Evolutionary conservation across 2,797 vertebrate genomes (phyloP).

Genomic region (Acanthurus tractus): DNA sequence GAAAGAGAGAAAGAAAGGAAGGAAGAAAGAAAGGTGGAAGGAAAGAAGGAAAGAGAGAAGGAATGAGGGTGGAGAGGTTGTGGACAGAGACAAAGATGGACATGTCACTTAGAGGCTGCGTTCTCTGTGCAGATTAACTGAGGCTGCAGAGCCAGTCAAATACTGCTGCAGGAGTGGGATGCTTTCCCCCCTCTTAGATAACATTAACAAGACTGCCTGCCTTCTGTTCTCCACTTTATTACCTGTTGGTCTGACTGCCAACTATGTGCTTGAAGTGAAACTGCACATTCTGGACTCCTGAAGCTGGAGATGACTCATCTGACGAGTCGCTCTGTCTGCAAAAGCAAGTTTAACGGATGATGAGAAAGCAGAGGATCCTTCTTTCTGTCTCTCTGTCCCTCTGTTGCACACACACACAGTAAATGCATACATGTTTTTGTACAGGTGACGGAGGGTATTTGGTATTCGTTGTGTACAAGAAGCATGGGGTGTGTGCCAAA

Average conservation of each 20-base stretch:
- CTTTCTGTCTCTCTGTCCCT: conserved; percentile 10
- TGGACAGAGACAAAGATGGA: conserved; percentile 61
- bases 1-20: conserved; percentile 12
- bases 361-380: conserved; percentile 23
- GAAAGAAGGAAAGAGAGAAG: conserved; percentile 27
- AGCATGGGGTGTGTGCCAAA: conserved; percentile 56
- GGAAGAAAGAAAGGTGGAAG: conserved; percentile 5
- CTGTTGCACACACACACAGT: conserved; percentile 36
- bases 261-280: conserved; percentile 59
- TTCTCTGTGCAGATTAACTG: conserved; percentile 59
- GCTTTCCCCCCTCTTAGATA: conserved; percentile 47
- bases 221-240: conserved; percentile 58
- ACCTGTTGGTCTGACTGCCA: conserved; percentile 67
- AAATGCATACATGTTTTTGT: conserved; percentile 50
- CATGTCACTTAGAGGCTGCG: conserved; percentile 43
- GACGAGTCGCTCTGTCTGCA: conserved; percentile 44
- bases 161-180: conserved; percentile 44
- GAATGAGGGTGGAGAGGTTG: conserved; percentile 42
- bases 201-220: conserved; percentile 58
- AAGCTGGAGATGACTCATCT: conserved; percentile 47
- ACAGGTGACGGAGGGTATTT: conserved; percentile 54
- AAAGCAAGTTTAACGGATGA: conserved; percentile 42
- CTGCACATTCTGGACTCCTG: conserved; percentile 43
- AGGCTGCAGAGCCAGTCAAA: conserved; percentile 49
- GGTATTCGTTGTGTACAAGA: conserved; percentile 64